phyloP scores from a whole-genome alignment of 2,113 vertebrate species.

The Scalopus aquaticus region DNA sequence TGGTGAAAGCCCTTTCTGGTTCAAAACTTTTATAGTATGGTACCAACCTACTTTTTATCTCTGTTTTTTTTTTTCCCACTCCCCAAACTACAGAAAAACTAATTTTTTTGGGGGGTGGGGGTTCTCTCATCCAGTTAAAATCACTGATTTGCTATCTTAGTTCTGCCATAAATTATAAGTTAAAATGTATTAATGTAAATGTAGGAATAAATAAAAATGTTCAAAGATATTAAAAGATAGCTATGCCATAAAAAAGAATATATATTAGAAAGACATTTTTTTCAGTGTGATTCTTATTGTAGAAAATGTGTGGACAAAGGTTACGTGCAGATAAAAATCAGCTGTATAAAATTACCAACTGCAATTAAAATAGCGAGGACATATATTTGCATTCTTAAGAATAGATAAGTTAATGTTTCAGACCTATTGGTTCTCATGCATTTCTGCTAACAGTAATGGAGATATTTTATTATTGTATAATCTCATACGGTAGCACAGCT shows the following conservation, averaged over 20 bases:
- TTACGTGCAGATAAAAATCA: neutral
- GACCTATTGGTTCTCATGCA: neutral
- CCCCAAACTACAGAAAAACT: conserved; percentile 32
- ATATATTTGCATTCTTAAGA: neutral
- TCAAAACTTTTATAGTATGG: neutral
- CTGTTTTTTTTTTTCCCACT: neutral
- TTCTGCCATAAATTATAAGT: neutral
- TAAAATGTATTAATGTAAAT: neutral
- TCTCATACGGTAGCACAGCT: neutral
- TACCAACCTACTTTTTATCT: neutral
- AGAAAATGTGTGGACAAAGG: neutral
- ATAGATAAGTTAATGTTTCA: neutral
- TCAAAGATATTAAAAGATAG: conserved; percentile 39
- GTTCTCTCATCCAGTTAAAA: neutral
- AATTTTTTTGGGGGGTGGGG: neutral
- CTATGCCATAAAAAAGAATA: conserved; percentile 6
- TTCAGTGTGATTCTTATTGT: neutral
- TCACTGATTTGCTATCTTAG: conserved; percentile 21
- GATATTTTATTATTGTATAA: neutral
- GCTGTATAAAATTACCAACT: neutral
- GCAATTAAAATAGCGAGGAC: neutral
- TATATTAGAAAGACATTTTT: neutral
- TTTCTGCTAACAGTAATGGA: neutral
- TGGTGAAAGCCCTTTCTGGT: neutral
- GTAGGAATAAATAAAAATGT: neutral